Conservation (phyloP, 2,797 vertebrate species). For the Varecia variegata region DNA sequence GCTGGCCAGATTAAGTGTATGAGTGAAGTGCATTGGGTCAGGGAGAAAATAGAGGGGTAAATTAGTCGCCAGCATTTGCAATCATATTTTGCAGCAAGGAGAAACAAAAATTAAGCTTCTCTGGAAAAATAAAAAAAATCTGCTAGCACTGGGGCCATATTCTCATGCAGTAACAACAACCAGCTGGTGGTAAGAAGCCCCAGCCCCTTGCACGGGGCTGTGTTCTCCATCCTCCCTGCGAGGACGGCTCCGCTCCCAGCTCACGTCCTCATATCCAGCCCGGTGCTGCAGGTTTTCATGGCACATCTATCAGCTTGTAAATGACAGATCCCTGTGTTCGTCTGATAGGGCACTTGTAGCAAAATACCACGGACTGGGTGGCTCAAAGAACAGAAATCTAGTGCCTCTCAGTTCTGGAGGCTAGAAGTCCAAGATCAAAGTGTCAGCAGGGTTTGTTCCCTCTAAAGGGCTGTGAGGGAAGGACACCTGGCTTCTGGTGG, state of each 20-base stretch:
- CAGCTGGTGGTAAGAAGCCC: background rate
- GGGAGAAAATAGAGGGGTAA: background rate
- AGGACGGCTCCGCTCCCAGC: background rate
- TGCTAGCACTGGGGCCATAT: no score
- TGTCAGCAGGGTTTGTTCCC: background rate
- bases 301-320: background rate
- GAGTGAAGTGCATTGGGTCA: background rate
- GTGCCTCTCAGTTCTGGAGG: background rate
- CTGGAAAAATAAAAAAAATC: background rate
- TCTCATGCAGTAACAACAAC: background rate
- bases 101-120: background rate
- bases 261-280: background rate
- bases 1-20: background rate
- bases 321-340: background rate
- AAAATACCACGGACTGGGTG: background rate
- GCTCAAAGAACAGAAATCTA: background rate
- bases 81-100: background rate
- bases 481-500: background rate
- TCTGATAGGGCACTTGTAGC: background rate
- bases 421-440: background rate
- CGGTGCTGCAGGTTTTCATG: background rate
- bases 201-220: rapidly evolving
- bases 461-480: background rate
- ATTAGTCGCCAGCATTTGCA: background rate
- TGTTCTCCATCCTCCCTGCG: background rate